These are phyloP conservation scores for Hypomecis punctinalis DNA, from an alignment of 2,888 invertebrate genomes.

Conservation along the genomic window DNA sequence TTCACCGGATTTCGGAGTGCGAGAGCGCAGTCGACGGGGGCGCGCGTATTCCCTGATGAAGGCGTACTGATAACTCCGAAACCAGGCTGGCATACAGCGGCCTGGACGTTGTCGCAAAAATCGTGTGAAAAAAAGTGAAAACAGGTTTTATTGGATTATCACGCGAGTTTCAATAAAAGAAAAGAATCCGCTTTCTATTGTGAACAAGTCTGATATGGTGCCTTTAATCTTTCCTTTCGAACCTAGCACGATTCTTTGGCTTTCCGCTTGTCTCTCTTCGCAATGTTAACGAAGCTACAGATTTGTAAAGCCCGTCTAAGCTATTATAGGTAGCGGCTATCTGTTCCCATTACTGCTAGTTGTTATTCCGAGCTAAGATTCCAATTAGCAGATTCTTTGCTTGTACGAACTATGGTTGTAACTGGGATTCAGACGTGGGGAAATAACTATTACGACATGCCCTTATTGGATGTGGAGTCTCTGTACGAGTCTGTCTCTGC, in stretches of 20 bases:
- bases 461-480: background rate
- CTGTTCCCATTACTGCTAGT: constrained; percentile 23
- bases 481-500: too few species aligned
- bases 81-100: too few species aligned
- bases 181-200: too few species aligned
- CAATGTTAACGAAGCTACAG: constrained; percentile 20
- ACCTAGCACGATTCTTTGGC: background rate
- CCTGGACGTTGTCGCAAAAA: too few species aligned
- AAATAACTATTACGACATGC: background rate
- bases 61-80: too few species aligned
- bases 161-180: too few species aligned
- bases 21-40: too few species aligned
- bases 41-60: too few species aligned
- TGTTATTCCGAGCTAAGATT: constrained; percentile 26
- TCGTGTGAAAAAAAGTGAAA: too few species aligned
- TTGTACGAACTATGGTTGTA: constrained; percentile 11
- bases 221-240: background rate
- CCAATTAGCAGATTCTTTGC: constrained; percentile 39
- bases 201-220: too few species aligned
- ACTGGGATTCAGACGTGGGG: background rate
- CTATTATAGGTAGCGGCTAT: constrained; percentile 19
- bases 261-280: constrained; percentile 1
- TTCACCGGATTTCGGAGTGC: too few species aligned
- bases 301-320: constrained; percentile 8
- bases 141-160: too few species aligned